Evolutionary conservation across 2,113 vertebrate species (phyloP), one percentile per base, ranked within the genome.

Genomic region (Malurus melanocephalus): DNA sequence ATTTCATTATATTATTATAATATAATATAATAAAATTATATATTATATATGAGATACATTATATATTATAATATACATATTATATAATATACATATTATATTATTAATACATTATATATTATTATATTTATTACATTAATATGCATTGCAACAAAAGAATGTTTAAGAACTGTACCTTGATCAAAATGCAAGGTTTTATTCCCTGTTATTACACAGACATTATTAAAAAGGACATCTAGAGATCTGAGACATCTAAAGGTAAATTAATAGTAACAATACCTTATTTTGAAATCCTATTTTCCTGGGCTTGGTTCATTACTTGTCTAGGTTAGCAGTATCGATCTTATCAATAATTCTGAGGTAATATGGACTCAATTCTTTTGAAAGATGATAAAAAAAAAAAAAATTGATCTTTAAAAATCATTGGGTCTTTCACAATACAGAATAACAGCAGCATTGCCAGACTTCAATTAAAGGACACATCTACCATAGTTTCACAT

Each of bases 261-360:
- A 91, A 85, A 89, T 55, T 71, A 76, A 51, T 15, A 3, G 15
- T 18, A 91, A 32, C 42, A 2, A 15, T 19, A 57, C 27, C 33
- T 79, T 68, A 61, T 61, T 88, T 64, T 77, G 45, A 80, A 67
- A 77, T 64, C 22, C 74, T 49, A 69, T 93, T 87, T 76, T 93
- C 85, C 35, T 87, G 38, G n/a, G 11, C 38, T 72, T 49, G n/a
- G 49, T 55, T 72, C 1, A 1, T 65, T 32, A 52, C 13, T 76
- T 78, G 10, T n/a, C n/a, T 72, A 57, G 3, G 24, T 68, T 72
- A 68, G 48, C 21, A 79, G 6, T 48, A 81, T 56, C 5, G 1
- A 38, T 30, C 17, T 42, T 67, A 73, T 8, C 28, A 66, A 62
- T 45, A 86, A 90, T 64, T 84, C 28, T 33, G 60, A 75, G 21